These are phyloP conservation scores for Eupithecia dodoneata DNA, from an alignment of 2,888 invertebrate genomes.

Conservation along the genomic window DNA sequence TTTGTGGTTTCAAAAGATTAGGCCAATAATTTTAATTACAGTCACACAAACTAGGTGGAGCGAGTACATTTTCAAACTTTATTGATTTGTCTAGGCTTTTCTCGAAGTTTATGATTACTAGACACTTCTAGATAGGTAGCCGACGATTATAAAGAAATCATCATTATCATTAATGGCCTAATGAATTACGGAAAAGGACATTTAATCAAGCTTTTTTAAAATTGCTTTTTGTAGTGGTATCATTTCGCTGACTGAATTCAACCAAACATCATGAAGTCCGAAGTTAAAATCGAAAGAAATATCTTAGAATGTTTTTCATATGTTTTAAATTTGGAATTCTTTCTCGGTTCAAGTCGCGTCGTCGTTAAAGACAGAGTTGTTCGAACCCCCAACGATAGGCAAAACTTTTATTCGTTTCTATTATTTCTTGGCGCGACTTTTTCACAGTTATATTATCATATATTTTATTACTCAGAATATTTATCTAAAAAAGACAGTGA, in stretches of 20 bases:
- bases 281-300: neutral
- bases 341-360: constrained; percentile 48
- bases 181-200: neutral
- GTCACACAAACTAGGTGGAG: neutral
- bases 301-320: constrained; percentile 44
- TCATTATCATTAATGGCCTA: neutral
- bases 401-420: constrained; percentile 48
- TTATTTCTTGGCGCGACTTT: constrained; percentile 42
- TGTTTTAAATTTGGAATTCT: constrained; percentile 42
- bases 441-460: constrained; percentile 41
- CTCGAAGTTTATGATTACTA: neutral
- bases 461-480: constrained; percentile 38
- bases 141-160: neutral
- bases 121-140: neutral
- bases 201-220: neutral
- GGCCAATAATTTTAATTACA: neutral
- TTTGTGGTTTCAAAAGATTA: no score
- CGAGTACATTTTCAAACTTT: no score
- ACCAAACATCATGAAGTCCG: neutral
- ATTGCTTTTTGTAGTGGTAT: neutral
- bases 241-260: neutral
- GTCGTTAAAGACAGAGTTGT: constrained; percentile 46
- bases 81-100: neutral
- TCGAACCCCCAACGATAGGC: constrained; percentile 36
- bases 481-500: constrained; percentile 34